Percentiles rank a stretch among this genome's conserved stretches.
These are phyloP conservation scores for Knipowitschia caucasica DNA, from an alignment of 2,797 vertebrate genomes.

Conservation along the genomic window DNA sequence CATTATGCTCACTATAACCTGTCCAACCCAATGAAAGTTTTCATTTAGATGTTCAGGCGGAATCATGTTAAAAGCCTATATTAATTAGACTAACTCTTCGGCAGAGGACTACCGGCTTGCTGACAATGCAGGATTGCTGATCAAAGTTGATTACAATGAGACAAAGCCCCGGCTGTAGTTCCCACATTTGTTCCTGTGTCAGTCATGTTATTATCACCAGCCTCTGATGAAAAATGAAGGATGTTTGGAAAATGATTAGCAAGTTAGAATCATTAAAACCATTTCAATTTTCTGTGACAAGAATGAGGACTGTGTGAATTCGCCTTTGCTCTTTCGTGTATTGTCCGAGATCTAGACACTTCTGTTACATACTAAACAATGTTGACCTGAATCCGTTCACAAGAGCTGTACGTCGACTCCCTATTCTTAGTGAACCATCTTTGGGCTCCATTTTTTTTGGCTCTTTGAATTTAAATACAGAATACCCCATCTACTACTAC, in stretches of 20 bases:
- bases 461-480: no score
- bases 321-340: not conserved
- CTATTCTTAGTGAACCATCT: no score
- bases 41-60: not conserved
- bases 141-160: conserved; percentile 40
- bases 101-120: conserved; percentile 9
- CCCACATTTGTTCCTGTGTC: conserved; percentile 47
- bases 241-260: not conserved
- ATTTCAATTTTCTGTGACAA: not conserved
- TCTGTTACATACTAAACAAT: not conserved
- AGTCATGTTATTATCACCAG: conserved; percentile 48
- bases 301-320: not conserved
- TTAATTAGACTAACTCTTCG: not conserved
- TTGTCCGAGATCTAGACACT: not conserved
- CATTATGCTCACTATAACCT: no score
- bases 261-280: conserved; percentile 27
- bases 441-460: no score
- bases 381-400: not conserved
- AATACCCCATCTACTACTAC: no score
- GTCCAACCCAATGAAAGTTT: not conserved
- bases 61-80: not conserved
- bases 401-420: not conserved
- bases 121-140: conserved; percentile 19
- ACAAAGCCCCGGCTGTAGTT: conserved; percentile 38
- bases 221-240: conserved; percentile 24